Percentiles rank a stretch among this genome's conserved stretches.
Conservation (phyloP, 2,113 vertebrate genomes). For the Pavo muticus region DNA sequence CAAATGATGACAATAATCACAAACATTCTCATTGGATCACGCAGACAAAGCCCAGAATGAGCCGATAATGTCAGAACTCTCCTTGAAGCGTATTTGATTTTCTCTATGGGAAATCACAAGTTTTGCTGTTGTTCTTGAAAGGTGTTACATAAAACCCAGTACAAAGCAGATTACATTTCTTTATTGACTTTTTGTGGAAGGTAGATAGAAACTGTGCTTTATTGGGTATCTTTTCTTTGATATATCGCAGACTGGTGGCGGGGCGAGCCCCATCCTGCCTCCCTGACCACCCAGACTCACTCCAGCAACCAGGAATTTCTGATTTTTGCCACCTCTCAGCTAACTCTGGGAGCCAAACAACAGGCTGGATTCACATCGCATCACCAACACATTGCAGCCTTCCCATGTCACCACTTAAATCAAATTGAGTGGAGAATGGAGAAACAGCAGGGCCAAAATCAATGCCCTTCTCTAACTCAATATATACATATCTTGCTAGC, state of each 20-base stretch:
- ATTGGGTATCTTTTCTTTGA: fast-evolving
- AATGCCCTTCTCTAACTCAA: background rate
- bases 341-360: background rate
- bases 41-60: background rate
- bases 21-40: background rate
- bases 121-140: background rate
- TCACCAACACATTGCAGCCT: background rate
- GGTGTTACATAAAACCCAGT: background rate
- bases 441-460: background rate
- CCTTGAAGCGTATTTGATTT: background rate
- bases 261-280: background rate
- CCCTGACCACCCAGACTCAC: background rate
- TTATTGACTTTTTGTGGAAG: background rate
- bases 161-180: background rate
- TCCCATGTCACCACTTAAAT: background rate
- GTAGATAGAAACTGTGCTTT: background rate
- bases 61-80: background rate
- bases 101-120: background rate
- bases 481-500: background rate
- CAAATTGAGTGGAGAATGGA: background rate
- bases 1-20: background rate
- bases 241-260: fast-evolving
- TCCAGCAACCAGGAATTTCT: background rate
- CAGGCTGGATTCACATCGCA: background rate
- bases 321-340: background rate